Conservation (phyloP, 2,797 vertebrate species). For the Hippoglossus hippoglossus region DNA sequence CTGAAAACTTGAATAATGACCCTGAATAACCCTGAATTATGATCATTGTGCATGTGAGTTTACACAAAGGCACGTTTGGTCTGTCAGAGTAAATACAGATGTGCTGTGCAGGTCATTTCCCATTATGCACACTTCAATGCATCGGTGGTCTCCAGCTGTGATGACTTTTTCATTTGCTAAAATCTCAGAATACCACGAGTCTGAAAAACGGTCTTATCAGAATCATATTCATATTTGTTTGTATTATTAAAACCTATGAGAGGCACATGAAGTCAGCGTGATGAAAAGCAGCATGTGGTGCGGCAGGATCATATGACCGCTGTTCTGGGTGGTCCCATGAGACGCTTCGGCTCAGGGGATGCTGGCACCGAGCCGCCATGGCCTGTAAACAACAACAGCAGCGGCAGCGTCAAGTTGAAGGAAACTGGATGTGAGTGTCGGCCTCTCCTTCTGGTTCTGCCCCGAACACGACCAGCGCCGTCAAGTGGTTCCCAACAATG, state of each 20-base stretch:
- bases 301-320: slow-evolving; percentile 65
- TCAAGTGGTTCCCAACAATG: slow-evolving; percentile 64
- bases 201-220: too few relatives aligned
- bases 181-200: too few relatives aligned
- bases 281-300: neutral
- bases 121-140: neutral
- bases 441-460: slow-evolving; percentile 35
- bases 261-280: neutral
- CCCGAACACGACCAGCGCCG: slow-evolving; percentile 10
- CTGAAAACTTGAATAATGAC: too few relatives aligned
- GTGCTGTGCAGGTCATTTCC: neutral
- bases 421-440: slow-evolving; percentile 65
- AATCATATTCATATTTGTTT: too few relatives aligned
- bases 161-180: neutral
- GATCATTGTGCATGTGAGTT: too few relatives aligned
- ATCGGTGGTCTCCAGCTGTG: neutral
- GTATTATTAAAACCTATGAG: too few relatives aligned
- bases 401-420: slow-evolving; percentile 77
- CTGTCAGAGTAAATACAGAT: neutral
- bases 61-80: too few relatives aligned
- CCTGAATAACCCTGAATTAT: too few relatives aligned
- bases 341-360: slow-evolving; percentile 73
- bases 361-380: slow-evolving; percentile 79
- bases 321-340: slow-evolving; percentile 75
- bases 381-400: slow-evolving; percentile 85